Conservation (phyloP, 2,888 invertebrate species). For the Podotricha telesiphe region DNA sequence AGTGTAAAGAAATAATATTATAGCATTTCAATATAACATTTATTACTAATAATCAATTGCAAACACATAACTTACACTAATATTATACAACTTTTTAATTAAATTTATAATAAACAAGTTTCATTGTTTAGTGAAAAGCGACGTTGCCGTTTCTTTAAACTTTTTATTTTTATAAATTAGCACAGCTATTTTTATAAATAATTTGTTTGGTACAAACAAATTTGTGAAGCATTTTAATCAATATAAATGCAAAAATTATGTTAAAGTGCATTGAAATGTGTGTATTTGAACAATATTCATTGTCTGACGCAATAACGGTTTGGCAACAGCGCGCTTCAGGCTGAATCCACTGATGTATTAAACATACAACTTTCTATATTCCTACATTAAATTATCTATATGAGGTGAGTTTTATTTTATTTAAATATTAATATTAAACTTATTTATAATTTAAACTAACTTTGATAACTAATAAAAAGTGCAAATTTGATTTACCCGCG, state of each 20-base stretch:
- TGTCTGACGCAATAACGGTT: slow-evolving; percentile 81
- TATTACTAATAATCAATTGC: slow-evolving; percentile 6
- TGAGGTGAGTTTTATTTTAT: slow-evolving; percentile 65
- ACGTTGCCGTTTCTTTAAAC: slow-evolving; percentile 68
- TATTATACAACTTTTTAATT: background rate
- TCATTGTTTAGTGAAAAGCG: slow-evolving; percentile 70
- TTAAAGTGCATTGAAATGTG: slow-evolving; percentile 73
- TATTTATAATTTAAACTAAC: slow-evolving; percentile 28
- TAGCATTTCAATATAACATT: slow-evolving; percentile 13
- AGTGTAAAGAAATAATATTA: slow-evolving; percentile 24
- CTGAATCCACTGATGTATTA: slow-evolving; percentile 69
- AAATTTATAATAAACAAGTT: slow-evolving; percentile 33
- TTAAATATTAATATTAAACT: slow-evolving; percentile 26
- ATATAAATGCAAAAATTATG: slow-evolving; percentile 61
- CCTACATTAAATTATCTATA: slow-evolving; percentile 59
- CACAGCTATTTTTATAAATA: slow-evolving; percentile 27
- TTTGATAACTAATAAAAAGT: slow-evolving; percentile 39
- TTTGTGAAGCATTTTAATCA: slow-evolving; percentile 44
- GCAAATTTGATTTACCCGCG: slow-evolving; percentile 72
- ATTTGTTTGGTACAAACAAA: slow-evolving; percentile 11
- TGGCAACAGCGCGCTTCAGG: slow-evolving; percentile 78
- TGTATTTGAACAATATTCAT: slow-evolving; percentile 69
- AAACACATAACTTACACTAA: background rate
- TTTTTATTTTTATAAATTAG: slow-evolving; percentile 47
- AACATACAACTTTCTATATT: slow-evolving; percentile 56